Evolutionary conservation across 2,797 vertebrate species (phyloP), one percentile per base, ranked within the genome.

Genomic region (Schizopygopsis pylzovi): DNA sequence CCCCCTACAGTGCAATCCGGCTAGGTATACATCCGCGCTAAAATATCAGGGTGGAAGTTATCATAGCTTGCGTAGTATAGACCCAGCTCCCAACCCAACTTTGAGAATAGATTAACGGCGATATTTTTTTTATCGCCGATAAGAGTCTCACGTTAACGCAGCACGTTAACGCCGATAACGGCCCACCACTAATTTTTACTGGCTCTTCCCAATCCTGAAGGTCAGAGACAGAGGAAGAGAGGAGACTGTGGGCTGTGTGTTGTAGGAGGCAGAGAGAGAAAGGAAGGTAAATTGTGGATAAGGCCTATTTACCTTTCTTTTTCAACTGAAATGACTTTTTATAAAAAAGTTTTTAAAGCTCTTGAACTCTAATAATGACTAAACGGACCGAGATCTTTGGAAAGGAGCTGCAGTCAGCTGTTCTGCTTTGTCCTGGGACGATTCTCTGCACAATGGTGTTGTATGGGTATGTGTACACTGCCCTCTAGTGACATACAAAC

Each of bases 171-270:
- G n/a, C n/a, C n/a, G n/a, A n/a, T n/a, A n/a, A n/a, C n/a, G n/a
- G n/a, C n/a, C n/a, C n/a, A n/a, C n/a, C n/a, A n/a, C n/a, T n/a
- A n/a, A 70, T 90, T 89, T 89, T 89, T 88, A 84, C 61, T 54
- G 22, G 88, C 87, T 87, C 88, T 87, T 88, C 88, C 87, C 47
- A 67, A 65, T 12, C n/a, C 49, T 45, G 85, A 88, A 90, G 91
- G 91, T 93, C 91, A 91, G 90, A 91, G 90, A 86, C 86, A 85
- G 85, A 88, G 75, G 75, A 68, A 76, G 11, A 71, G 86, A 89
- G 85, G 45, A 22, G 15, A 37, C 37, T 28, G n/a, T 54, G 52
- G 6, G 6, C 18, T 54, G 52, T 61, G n/a, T 61, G n/a, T 61
- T 61, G n/a, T 4, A 25, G 59, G 59, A 6, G 70, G 18, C 39